A percentile compares a stretch with the other conserved stretches of the same genome.
Conservation (phyloP, 2,113 vertebrate genomes). For the Actinemys pallida region DNA sequence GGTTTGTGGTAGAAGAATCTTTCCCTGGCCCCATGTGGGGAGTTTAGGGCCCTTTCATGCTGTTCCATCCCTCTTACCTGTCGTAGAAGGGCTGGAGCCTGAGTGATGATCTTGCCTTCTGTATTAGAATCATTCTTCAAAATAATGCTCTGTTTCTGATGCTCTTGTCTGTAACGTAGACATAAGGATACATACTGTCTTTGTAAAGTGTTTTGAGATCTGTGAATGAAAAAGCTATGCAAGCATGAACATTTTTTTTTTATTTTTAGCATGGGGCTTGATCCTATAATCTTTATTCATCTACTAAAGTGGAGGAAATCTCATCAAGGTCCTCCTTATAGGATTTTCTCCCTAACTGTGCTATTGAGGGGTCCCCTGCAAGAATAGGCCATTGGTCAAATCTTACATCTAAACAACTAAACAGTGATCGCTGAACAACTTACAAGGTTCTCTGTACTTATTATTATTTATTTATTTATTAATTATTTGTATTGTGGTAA, state of each 20-base stretch:
- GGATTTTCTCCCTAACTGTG: background rate
- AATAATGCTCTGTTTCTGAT: background rate
- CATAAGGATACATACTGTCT: background rate
- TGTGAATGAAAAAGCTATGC: background rate
- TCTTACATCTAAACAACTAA: background rate
- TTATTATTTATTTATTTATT: background rate
- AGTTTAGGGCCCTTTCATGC: background rate
- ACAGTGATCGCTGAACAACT: background rate
- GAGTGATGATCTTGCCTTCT: background rate
- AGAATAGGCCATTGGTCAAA: background rate
- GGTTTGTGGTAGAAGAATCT: background rate
- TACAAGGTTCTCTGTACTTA: background rate
- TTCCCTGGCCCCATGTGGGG: background rate
- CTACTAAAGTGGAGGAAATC: background rate
- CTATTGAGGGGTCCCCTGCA: background rate
- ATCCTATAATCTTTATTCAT: background rate
- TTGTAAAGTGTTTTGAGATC: background rate
- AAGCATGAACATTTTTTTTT: too few species aligned
- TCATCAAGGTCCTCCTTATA: background rate
- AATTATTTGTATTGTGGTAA: background rate
- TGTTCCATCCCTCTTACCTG: background rate
- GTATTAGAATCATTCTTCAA: background rate
- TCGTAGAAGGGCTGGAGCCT: background rate
- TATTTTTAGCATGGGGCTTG: accelerated
- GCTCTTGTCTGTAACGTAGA: background rate